Evolutionary conservation across 1,140 invertebrate genomes (phyloP), one percentile per base, ranked within the genome.

Genomic region (Ceratitis capitata): DNA sequence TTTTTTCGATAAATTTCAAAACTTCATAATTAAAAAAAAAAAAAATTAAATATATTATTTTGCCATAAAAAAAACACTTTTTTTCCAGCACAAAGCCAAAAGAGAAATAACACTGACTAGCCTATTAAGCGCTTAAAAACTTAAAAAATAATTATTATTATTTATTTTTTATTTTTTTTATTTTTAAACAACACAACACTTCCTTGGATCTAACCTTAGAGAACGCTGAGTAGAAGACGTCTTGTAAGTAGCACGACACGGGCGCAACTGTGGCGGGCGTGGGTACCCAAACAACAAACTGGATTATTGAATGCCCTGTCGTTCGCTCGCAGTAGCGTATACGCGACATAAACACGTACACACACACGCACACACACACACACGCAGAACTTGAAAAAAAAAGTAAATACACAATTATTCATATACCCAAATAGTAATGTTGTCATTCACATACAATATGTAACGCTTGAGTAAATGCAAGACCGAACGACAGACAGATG

Each of bases 111-210:
- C n/a, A n/a, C n/a, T n/a, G n/a, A n/a, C n/a, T n/a, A n/a, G n/a
- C n/a, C n/a, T n/a, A n/a, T n/a, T n/a, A n/a, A n/a, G n/a, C n/a
- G n/a, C n/a, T n/a, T n/a, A n/a, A n/a, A n/a, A n/a, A n/a, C n/a
- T n/a, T n/a, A n/a, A n/a, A n/a, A n/a, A n/a, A n/a, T n/a, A n/a
- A n/a, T n/a, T n/a, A n/a, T n/a, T n/a, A n/a, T n/a, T n/a, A n/a
- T n/a, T n/a, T n/a, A n/a, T n/a, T n/a, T n/a, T n/a, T n/a, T n/a
- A 91, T 91, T 88, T 89, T 56, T 32, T 19, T 78, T 78, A 10
- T 47, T 45, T 42, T 47, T 10, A 74, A 39, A 45, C 35, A 23
- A 16, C 39, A 23, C 35, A 23, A 78, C 39, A 78, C 35, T 78
- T 78, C 69, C n/a, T 45, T 78, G 7, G 2, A 19, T 32, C 69